Base-by-base conservation (phyloP, 2,797 vertebrate genomes). In the Coendou prehensilis region DNA sequence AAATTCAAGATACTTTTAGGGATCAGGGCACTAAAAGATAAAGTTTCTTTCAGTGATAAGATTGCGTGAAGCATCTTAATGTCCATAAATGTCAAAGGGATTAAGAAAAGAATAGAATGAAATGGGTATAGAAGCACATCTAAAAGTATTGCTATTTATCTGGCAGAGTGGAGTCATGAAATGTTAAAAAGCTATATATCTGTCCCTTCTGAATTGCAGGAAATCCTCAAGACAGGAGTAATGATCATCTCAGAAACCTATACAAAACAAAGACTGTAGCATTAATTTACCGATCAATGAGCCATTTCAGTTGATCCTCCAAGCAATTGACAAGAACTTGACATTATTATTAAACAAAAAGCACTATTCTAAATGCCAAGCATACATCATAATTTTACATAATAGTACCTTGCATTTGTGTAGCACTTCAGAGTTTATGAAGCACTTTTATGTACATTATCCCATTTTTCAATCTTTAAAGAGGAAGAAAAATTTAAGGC, bases 201-300 rank as follows among this genome's bases (percentile, higher is more conserved):
- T 63, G 30, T 89, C 26, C 64, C 90, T 94, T 73, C 89, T 50
- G 89, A 90, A 93, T 30, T 84, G 37, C 52, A 6, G 13, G 79
- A 80, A 95, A 79, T 80, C 67, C 10, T 96, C 41, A 47, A 93
- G 89, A 80, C 9, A 80, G 80, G 37, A 97, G 73, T 96, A 94
- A 95, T 37, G 81, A 92, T 80, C 64, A 26, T 83, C 54, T 87
- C 45, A 50, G 61, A 88, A 95, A 81, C 78, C 52, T 87, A 75
- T 23, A 94, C 57, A 63, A 88, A 79, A 89, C 67, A 57, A 88
- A 95, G 78, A 84, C 22, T 61, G 28, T 28, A 41, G 61, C 89
- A 96, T 97, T 97, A 94, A 97, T 95, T 96, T 96, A 80, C 89
- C 91, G 95, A 96, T 97, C 95, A 94, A 91, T 93, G 94, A 97